Conservation (phyloP, 1,140 invertebrate genomes). For the Drosophila funebris region DNA sequence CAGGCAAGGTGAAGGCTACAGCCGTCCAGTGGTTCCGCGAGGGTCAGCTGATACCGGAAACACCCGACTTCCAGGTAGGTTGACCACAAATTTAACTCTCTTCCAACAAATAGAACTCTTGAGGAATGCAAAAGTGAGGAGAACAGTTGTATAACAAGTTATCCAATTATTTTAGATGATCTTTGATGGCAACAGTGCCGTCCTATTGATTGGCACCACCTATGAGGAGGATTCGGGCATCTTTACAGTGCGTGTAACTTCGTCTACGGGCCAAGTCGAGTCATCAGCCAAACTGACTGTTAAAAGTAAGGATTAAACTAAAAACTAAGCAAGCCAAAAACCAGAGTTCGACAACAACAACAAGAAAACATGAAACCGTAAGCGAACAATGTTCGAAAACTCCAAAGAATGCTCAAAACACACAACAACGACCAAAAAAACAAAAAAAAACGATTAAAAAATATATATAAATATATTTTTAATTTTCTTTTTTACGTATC, state of each 20-base stretch:
- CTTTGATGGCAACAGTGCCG: conserved; percentile 94
- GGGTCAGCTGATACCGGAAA: conserved; percentile 94
- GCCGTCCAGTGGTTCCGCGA: conserved; percentile 93
- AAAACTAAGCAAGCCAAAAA: conserved; percentile 70
- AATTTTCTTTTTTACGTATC: conserved; percentile 49
- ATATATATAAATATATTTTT: conserved; percentile 35
- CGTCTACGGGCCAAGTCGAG: conserved; percentile 95
- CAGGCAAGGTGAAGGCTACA: conserved; percentile 91
- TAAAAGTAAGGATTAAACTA: conserved; percentile 97
- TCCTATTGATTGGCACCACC: conserved; percentile 94
- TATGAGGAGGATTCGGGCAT: conserved; percentile 97
- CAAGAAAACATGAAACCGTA: conserved; percentile 46
- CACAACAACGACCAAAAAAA: conserved; percentile 41
- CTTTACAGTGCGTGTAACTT: conserved; percentile 96
- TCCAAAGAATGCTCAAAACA: conserved; percentile 77
- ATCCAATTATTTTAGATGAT: conserved; percentile 90
- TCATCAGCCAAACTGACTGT: conserved; percentile 96
- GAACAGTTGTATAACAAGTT: neutral
- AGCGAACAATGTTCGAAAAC: conserved; percentile 71
- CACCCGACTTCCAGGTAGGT: conserved; percentile 95
- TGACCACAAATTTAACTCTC: neutral
- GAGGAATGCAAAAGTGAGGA: no score
- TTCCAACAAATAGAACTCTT: neutral
- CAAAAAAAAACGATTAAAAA: conserved; percentile 30
- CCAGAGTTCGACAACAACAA: conserved; percentile 72